phyloP scores from a whole-genome alignment of 2,113 vertebrate genomes.

The Heterochromis multidens region DNA sequence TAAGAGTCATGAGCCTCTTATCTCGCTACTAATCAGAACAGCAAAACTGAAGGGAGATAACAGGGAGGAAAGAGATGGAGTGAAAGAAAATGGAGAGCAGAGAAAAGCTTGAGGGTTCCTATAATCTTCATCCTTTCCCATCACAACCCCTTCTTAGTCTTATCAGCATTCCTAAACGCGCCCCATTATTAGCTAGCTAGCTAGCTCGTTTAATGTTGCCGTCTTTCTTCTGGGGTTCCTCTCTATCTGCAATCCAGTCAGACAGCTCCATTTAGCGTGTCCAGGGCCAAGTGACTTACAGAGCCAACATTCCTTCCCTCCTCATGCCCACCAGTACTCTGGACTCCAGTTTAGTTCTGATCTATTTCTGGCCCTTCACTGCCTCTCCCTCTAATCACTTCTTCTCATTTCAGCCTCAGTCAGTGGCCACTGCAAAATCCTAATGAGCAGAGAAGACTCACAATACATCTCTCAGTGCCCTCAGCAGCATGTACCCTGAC shows the following conservation, averaged over 20 bases:
- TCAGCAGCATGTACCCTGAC: constrained; percentile 12
- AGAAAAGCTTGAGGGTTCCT: constrained; percentile 29
- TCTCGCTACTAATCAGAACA: constrained; percentile 47
- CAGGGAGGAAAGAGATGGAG: neutral
- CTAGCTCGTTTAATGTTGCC: neutral
- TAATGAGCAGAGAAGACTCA: constrained; percentile 48
- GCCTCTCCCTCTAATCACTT: constrained; percentile 55
- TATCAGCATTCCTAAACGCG: constrained; percentile 52
- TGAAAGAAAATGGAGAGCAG: constrained; percentile 8
- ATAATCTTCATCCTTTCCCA: constrained; percentile 37
- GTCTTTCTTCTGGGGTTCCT: constrained; percentile 10
- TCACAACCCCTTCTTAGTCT: constrained; percentile 35
- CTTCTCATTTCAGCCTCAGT: constrained; percentile 47
- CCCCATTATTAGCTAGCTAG: constrained; percentile 40
- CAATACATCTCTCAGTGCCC: neutral
- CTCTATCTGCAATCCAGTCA: constrained; percentile 40
- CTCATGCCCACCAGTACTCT: constrained; percentile 16
- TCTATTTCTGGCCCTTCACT: constrained; percentile 58
- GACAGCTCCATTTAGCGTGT: constrained; percentile 48
- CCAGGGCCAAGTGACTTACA: constrained; percentile 10
- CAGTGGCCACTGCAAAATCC: constrained; percentile 29
- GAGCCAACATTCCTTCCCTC: constrained; percentile 38
- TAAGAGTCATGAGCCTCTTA: constrained; percentile 58
- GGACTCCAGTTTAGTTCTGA: constrained; percentile 53
- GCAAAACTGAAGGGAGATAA: constrained; percentile 38